Base-by-base conservation (phyloP, 2,888 invertebrate species). In the Hecatera dysodea region DNA sequence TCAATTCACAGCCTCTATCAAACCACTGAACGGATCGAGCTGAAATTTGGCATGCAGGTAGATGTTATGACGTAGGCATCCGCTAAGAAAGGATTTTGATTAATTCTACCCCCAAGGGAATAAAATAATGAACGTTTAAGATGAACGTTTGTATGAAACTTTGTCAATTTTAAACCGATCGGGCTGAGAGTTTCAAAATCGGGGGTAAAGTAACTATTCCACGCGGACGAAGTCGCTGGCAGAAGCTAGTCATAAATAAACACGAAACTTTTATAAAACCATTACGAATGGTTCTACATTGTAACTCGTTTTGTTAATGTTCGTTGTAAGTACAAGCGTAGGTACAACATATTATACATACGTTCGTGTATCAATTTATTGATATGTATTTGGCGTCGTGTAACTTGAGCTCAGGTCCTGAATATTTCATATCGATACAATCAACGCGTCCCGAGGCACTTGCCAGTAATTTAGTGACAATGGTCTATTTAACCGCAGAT, bases 391-490 rank as follows among this genome's bases (percentile, higher is more conserved):
- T 81, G 77, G 79, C 71, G 56, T 66, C 61, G 73, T 63, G 62
- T 80, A 63, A 75, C 56, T 78, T 61, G 52, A 59, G 72, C 69
- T 55, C 65, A 72, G 66, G 80, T 84, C 75, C 81, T 82, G 82
- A 87, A 86, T 86, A 86, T 84, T 84, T 87, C 84, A 84, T 86
- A 86, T 85, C 84, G 82, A 82, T 83, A 87, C 81, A 87, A 88
- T 88, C 85, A 88, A 84, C 86, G 85, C 80, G 84, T 86, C 84
- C 84, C 81, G 80, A 82, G 86, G 84, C 86, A 86, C 87, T 88
- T 87, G 85, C 86, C 83, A 83, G 84, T 88, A 90, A 89, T 89
- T 89, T 86, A 88, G 85, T 88, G 83, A 86, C 84, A 90, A 90
- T 87, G 78, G 80, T 81, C 86, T 86, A 85, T 86, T 86, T 84